A percentile compares a stretch with the other conserved stretches of the same genome.
Evolutionary conservation across 2,888 invertebrate genomes (phyloP).

Genomic region (Argyresthia goedartella): DNA sequence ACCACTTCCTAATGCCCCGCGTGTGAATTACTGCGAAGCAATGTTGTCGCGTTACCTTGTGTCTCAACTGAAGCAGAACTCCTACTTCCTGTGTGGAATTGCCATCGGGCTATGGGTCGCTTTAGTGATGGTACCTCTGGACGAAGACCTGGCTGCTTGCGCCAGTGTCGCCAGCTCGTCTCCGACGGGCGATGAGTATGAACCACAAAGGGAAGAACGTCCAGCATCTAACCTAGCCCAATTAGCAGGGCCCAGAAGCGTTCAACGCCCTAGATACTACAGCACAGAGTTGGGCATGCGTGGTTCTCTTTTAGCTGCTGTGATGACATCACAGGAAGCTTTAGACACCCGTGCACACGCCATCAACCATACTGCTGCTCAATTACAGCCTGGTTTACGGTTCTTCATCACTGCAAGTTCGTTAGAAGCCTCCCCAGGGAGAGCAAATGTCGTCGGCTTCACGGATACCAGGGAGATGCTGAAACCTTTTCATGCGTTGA

Average conservation of each 20-base stretch:
- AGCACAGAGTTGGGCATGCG: conserved; percentile 95
- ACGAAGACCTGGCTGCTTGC: conserved; percentile 28
- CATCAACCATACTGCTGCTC: conserved; percentile 89
- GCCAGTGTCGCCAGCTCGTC: conserved; percentile 14
- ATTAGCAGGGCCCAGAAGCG: conserved; percentile 42
- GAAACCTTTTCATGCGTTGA: conserved; percentile 88
- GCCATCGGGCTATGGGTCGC: conserved; percentile 69
- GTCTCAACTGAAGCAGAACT: conserved; percentile 67
- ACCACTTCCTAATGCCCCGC: neutral
- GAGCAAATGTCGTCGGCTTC: conserved; percentile 84
- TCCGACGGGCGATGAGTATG: conserved; percentile 37
- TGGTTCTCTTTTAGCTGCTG: conserved; percentile 88
- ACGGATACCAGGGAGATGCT: conserved; percentile 81
- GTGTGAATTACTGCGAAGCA: conserved; percentile 8
- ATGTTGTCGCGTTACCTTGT: conserved; percentile 58
- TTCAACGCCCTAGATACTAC: conserved; percentile 91
- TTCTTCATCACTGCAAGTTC: conserved; percentile 79
- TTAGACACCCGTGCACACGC: conserved; percentile 84
- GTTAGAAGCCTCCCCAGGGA: conserved; percentile 30
- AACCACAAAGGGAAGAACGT: conserved; percentile 44
- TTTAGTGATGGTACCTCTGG: conserved; percentile 58
- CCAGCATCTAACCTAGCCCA: conserved; percentile 20
- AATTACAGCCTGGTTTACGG: conserved; percentile 85
- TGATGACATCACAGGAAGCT: conserved; percentile 82
- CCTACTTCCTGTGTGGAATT: conserved; percentile 69